These are phyloP conservation scores for Xenentodon cancila DNA, from an alignment of 2,797 vertebrate species.

Conservation along the genomic window DNA sequence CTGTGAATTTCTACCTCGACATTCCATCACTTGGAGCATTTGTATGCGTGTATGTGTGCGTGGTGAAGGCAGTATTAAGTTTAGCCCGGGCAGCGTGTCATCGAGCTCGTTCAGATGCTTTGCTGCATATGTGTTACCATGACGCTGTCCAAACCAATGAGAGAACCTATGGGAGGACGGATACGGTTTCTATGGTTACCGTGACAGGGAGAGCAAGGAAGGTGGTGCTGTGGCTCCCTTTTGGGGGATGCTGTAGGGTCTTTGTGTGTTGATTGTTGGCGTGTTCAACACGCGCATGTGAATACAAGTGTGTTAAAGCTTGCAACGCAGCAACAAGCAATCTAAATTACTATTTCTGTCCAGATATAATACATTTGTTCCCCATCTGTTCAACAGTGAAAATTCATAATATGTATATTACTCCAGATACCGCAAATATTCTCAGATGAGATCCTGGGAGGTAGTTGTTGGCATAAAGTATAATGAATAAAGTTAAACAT, in stretches of 20 bases:
- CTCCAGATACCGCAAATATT: constrained; percentile 11
- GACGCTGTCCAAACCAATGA: constrained; percentile 70
- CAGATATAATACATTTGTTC: constrained; percentile 33
- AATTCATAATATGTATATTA: constrained; percentile 32
- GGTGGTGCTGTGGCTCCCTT: constrained; percentile 51
- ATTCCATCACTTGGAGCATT: constrained; percentile 52
- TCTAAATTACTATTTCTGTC: constrained; percentile 10
- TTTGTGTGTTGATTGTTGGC: constrained; percentile 7
- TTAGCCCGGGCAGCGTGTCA: constrained; percentile 65
- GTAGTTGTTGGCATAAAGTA: background rate
- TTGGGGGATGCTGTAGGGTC: constrained; percentile 41
- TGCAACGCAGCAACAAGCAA: constrained; percentile 6
- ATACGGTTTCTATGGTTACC: constrained; percentile 78
- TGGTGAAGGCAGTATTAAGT: constrained; percentile 72
- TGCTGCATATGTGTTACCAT: constrained; percentile 74
- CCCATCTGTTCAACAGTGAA: constrained; percentile 31
- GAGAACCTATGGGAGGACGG: constrained; percentile 62
- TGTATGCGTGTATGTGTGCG: constrained; percentile 39
- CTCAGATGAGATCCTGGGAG: constrained; percentile 6
- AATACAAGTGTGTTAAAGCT: constrained; percentile 4
- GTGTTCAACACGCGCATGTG: background rate
- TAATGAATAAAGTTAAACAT: constrained; percentile 17
- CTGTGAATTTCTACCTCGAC: constrained; percentile 46
- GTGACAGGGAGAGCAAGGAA: constrained; percentile 57
- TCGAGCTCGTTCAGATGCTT: constrained; percentile 81